Percentiles rank a stretch among this genome's conserved stretches.
These are phyloP conservation scores for Marmota flaviventris DNA, from an alignment of 2,113 vertebrate species.

Conservation along the genomic window DNA sequence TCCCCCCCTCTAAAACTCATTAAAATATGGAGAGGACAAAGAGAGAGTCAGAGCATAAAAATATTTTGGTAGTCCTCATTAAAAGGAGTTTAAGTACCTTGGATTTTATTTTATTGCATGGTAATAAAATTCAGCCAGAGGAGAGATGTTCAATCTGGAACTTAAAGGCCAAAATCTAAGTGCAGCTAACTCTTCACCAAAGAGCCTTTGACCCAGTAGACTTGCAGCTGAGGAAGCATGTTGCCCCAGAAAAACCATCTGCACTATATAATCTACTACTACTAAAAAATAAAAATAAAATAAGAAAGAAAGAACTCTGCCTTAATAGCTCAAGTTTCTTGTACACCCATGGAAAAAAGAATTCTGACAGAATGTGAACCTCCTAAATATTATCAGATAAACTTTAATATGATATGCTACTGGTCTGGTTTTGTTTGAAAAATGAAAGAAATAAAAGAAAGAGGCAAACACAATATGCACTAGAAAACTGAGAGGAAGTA, in stretches of 20 bases:
- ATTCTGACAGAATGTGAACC: constrained; percentile 22
- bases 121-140: constrained; percentile 78
- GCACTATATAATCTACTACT: constrained; percentile 32
- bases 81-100: constrained; percentile 81
- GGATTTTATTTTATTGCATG: constrained; percentile 82
- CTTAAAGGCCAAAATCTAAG: constrained; percentile 66
- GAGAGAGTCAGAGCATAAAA: constrained; percentile 73
- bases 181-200: constrained; percentile 60
- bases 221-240: constrained; percentile 38
- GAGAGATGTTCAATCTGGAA: constrained; percentile 81
- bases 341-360: not conserved
- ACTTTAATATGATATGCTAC: not conserved
- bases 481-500: constrained; percentile 52
- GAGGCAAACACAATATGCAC: not conserved
- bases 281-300: not conserved
- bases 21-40: constrained; percentile 75
- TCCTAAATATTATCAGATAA: constrained; percentile 64
- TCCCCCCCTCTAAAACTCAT: constrained; percentile 16
- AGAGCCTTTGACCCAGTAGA: constrained; percentile 36
- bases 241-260: constrained; percentile 63
- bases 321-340: constrained; percentile 47
- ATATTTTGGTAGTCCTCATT: constrained; percentile 85
- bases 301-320: not conserved
- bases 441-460: not conserved
- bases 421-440: constrained; percentile 39